A percentile compares a stretch with the other conserved stretches of the same genome.
phyloP scores from a whole-genome alignment of 2,113 vertebrate species.

The Butastur rufipennis region DNA sequence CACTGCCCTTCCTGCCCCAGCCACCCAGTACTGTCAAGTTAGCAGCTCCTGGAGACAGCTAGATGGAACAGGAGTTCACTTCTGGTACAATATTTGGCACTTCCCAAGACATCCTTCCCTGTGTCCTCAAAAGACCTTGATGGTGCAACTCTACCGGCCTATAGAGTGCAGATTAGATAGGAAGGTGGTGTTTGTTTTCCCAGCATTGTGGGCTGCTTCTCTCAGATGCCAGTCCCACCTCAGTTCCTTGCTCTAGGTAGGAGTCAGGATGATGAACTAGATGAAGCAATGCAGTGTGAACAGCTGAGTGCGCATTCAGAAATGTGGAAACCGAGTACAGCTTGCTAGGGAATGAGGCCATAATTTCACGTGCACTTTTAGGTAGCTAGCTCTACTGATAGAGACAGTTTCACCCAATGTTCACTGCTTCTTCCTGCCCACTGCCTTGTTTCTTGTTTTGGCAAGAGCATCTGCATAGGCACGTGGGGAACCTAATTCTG shows the following conservation, averaged over 20 bases:
- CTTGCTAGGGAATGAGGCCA: neutral
- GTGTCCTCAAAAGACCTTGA: neutral
- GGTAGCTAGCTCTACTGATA: neutral
- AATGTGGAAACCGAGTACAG: neutral
- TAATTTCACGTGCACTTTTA: neutral
- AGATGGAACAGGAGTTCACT: neutral
- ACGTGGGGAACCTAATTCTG: neutral
- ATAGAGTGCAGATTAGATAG: neutral
- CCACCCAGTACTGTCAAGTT: neutral
- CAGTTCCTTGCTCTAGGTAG: neutral
- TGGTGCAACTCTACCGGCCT: rapidly evolving
- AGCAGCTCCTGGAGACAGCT: neutral
- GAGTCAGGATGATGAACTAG: neutral
- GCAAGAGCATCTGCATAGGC: neutral
- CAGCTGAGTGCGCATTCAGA: neutral
- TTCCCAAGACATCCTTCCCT: neutral
- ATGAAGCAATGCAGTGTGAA: neutral
- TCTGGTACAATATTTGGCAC: neutral
- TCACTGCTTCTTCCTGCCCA: neutral
- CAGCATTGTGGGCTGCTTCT: neutral
- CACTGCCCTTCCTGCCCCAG: neutral
- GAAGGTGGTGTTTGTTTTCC: neutral
- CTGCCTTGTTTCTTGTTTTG: neutral
- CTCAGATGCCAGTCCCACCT: neutral
- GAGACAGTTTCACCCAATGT: neutral